phyloP scores from a whole-genome alignment of 2,113 vertebrate genomes.

The Grus americana region DNA sequence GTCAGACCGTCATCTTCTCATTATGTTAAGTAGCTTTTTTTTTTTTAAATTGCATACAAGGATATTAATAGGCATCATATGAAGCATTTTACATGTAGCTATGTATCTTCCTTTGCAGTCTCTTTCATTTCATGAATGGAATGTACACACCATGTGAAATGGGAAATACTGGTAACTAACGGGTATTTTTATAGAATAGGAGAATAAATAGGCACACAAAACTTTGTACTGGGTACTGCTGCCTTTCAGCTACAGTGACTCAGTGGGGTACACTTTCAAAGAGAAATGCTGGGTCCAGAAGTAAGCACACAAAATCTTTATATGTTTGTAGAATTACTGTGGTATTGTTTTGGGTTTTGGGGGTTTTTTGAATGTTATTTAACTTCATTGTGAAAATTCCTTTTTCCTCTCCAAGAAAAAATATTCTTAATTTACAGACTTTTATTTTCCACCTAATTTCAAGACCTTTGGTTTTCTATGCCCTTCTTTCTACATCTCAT shows the following conservation, averaged over 20 bases:
- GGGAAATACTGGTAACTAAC: conserved; percentile 2
- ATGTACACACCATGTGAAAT: not conserved
- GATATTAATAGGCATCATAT: not conserved
- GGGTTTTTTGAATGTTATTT: not conserved
- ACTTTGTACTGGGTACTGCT: conserved; percentile 21
- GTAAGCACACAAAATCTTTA: not conserved
- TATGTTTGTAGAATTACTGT: not conserved
- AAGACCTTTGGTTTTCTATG: not conserved
- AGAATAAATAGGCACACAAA: conserved; percentile 37
- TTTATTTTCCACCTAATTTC: not conserved
- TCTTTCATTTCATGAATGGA: not conserved
- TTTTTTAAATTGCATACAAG: not conserved
- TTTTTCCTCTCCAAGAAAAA: not conserved
- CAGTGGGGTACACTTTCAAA: conserved; percentile 9
- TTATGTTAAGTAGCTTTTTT: not conserved
- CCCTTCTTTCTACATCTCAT: not conserved
- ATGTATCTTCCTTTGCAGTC: not conserved
- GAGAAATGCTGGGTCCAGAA: conserved; percentile 7
- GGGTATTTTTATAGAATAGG: conserved; percentile 13
- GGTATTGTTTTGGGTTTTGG: not conserved
- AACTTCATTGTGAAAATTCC: not conserved
- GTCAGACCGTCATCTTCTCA: not conserved
- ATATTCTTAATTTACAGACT: not conserved
- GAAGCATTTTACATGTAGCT: not conserved
- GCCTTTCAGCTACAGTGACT: conserved; percentile 32